Evolutionary conservation across 2,797 vertebrate species (phyloP), one percentile per base, ranked within the genome.

Genomic region (Sebastolobus alascanus): DNA sequence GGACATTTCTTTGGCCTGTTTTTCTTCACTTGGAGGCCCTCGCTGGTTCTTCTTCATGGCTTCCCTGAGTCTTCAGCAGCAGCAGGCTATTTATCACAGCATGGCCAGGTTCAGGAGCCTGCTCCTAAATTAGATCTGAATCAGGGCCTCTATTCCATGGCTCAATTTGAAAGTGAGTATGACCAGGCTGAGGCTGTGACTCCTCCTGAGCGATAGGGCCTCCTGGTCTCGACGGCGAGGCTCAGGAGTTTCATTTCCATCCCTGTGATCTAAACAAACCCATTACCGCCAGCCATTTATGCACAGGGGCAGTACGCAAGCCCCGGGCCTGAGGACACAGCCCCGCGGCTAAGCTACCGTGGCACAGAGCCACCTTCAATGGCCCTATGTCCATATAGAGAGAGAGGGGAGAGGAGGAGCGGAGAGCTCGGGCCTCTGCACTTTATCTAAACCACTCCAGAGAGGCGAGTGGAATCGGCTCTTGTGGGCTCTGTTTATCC

Each of bases 241-340:
- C 95, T 96, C 93, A 95, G 90, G 92, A 94, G 91, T 93, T 93
- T 87, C 94, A 96, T 96, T 96, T 96, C 95, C 95, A 95, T 95
- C 90, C 94, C 94, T 96, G 94, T 95, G 95, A 96, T 96, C 94
- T 95, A 95, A 95, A 95, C 95, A 96, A 96, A 94, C 95, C 95
- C 93, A 96, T 96, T 96, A 96, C 90, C 27, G 75, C 68, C 85
- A 86, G 87, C 86, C 85, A 88, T 85, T 85, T 91, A 91, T 85
- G 83, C 90, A 90, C 84, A 83, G 89, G 93, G 89, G 89, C 92
- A 94, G 91, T 87, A 86, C 79, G 78, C 84, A 75, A 89, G 87
- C 78, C 81, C 84, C 14, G 63, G 91, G 85, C 90, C 90, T 86
- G 86, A 89, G 92, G 93, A 92, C 87, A 89, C 93, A 90, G 90